Conservation (phyloP, 2,113 vertebrate species). For the Proteles cristata region DNA sequence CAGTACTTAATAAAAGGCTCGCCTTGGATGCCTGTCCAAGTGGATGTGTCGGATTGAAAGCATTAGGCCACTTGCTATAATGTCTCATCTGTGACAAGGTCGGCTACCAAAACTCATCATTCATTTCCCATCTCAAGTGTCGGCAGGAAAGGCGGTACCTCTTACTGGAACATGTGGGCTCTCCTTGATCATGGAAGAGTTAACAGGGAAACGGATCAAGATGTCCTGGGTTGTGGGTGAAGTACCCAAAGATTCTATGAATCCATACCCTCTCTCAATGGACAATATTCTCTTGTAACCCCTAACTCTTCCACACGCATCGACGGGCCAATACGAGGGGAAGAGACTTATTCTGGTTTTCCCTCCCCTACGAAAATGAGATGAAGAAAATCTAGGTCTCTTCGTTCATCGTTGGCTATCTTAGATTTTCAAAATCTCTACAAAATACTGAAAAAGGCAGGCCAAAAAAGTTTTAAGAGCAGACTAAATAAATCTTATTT, state of each 20-base stretch:
- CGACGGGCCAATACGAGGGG: not conserved
- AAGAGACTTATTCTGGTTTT: not conserved
- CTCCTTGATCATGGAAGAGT: not conserved
- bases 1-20: not conserved
- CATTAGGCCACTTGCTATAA: not conserved
- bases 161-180: not conserved
- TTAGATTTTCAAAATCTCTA: conserved; percentile 13
- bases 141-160: not conserved
- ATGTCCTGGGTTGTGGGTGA: not conserved
- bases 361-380: not conserved
- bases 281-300: not conserved
- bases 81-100: not conserved
- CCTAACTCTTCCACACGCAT: not conserved
- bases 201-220: not conserved
- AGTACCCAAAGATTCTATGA: not conserved
- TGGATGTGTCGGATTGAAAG: not conserved
- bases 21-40: not conserved
- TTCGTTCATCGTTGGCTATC: conserved; percentile 30
- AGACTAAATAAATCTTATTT: not conserved
- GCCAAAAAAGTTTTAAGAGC: not conserved
- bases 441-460: conserved; percentile 31
- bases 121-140: not conserved
- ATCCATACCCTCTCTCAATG: not conserved
- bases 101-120: not conserved
- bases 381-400: not conserved